Evolutionary conservation across 2,888 invertebrate species (phyloP), one percentile per base, ranked within the genome.

Genomic region (Sacculina carcini): DNA sequence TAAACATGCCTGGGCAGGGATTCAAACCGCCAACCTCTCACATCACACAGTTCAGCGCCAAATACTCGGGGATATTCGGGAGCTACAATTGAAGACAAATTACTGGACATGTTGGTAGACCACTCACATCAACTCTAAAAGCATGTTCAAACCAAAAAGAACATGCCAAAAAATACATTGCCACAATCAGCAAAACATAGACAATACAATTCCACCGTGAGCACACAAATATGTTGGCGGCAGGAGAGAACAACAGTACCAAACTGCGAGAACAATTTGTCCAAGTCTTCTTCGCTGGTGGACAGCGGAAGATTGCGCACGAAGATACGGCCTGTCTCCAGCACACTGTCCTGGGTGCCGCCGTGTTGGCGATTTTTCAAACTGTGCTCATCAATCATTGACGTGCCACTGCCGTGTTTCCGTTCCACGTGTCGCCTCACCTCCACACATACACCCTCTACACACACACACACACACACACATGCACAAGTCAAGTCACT

Each of bases 321-420:
- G 69, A 87, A 96, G 60, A 96, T 79, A 58, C 81, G 74, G 2
- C 96, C 96, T 57, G 90, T 87, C 63, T 86, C 86, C 0, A 78
- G 81, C 54, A 86, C 79, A 56, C 72, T 73, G 63, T 86, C 86
- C 2, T 52, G 55, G n/a, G n/a, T n/a, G n/a, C n/a, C n/a, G n/a
- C n/a, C n/a, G n/a, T n/a, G n/a, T n/a, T n/a, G n/a, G 64, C 79
- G 82, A 60, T 73, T 73, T 59, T 74, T 72, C 2, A 79, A 58
- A 12, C 68, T 66, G 36, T 76, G 73, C 62, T 75, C 72, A 61
- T 78, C 76, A 19, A 68, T 67, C 54, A 69, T 68, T 77, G 78
- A 78, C 58, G 71, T 73, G 12, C 50, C 52, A 2, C 63, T 58
- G 55, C 68, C 66, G 29, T 62, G 61, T 55, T 57, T 14, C 40